Evolutionary conservation across 2,113 vertebrate species (phyloP).

Genomic region (Lasiurus cinereus): DNA sequence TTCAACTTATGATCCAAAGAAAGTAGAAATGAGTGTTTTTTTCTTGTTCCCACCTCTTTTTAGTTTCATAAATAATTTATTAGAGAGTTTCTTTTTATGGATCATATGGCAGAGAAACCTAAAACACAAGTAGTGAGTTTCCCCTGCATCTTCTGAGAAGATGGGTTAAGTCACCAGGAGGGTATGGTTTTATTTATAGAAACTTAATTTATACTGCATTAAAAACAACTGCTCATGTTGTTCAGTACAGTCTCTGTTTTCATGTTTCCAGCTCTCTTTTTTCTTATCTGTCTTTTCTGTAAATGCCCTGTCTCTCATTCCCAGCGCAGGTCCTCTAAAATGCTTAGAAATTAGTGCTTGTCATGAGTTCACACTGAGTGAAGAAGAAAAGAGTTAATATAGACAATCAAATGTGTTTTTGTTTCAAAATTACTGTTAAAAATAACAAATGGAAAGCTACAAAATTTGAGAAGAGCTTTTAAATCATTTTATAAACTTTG

Average conservation of each 20-base stretch:
- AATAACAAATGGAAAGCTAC: not conserved
- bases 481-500: constrained; percentile 23
- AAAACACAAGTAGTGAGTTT: not conserved
- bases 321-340: not conserved
- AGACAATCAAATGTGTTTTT: not conserved
- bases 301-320: not conserved
- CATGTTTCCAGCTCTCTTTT: constrained; percentile 1
- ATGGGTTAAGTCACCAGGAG: not conserved
- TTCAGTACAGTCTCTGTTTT: not conserved
- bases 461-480: not conserved
- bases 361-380: not conserved
- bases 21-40: not conserved
- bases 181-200: constrained; percentile 25
- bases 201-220: constrained; percentile 14
- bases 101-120: not conserved
- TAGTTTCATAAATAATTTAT: constrained; percentile 27
- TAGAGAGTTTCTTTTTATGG: not conserved
- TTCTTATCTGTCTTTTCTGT: not conserved
- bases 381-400: not conserved
- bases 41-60: not conserved
- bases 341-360: not conserved
- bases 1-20: not conserved
- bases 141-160: not conserved
- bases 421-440: constrained; percentile 5
- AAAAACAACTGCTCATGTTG: not conserved